A percentile compares a stretch with the other conserved stretches of the same genome.
Evolutionary conservation across 2,888 invertebrate species (phyloP).

Genomic region (Catocala fraxini): DNA sequence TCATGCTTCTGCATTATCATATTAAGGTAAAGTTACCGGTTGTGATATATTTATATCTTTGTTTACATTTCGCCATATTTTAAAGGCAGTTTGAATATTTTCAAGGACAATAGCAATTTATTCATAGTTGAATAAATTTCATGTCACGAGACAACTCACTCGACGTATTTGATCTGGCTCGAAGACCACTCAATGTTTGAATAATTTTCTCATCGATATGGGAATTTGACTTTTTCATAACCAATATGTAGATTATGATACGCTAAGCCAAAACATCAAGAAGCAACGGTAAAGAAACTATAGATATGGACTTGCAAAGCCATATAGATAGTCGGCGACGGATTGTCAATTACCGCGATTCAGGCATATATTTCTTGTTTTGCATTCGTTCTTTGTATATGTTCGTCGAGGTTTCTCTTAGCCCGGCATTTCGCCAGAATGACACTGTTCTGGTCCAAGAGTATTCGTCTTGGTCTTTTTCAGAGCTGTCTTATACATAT

Average conservation of each 20-base stretch:
- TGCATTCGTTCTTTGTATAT: too few species aligned
- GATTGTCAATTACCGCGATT: too few species aligned
- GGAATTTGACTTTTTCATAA: conserved; percentile 7
- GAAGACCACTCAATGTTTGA: conserved; percentile 24
- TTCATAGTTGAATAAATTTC: neutral
- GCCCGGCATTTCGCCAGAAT: too few species aligned
- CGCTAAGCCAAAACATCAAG: conserved; percentile 20
- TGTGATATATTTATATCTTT: neutral
- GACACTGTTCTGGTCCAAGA: too few species aligned
- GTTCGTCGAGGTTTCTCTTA: neutral
- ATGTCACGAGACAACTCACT: too few species aligned
- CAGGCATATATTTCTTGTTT: too few species aligned
- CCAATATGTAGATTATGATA: conserved; percentile 2
- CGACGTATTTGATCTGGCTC: too few species aligned
- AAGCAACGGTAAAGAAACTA: conserved; percentile 29
- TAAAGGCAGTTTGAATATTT: neutral
- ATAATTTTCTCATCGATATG: conserved; percentile 34
- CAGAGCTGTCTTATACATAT: too few species aligned
- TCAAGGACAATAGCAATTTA: neutral
- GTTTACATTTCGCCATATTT: conserved; percentile 1
- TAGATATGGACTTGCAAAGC: neutral
- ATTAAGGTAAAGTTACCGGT: neutral
- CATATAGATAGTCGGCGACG: too few species aligned
- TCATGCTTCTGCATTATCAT: conserved; percentile 2
- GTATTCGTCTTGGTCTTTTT: too few species aligned